phyloP scores from a whole-genome alignment of 1,140 invertebrate genomes.

The Microplitis mediator region DNA sequence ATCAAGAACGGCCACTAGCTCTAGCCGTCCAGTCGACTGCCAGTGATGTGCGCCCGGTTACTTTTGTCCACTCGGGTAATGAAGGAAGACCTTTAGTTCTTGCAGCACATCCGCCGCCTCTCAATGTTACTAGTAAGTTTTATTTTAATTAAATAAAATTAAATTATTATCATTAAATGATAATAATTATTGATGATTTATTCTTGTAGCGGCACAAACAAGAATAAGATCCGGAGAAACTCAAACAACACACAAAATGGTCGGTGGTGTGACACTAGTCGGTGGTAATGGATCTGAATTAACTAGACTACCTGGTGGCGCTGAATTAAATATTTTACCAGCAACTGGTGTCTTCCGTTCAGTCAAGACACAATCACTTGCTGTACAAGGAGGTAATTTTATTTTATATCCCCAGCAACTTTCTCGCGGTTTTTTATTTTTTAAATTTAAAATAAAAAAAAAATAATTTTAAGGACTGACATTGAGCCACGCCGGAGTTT shows the following conservation, averaged over 20 bases:
- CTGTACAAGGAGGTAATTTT: conserved; percentile 53
- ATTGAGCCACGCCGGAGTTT: conserved; percentile 57
- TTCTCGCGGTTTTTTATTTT: not conserved
- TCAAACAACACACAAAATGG: conserved; percentile 58
- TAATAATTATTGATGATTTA: not conserved
- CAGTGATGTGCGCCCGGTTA: conserved; percentile 56
- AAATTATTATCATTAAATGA: not conserved
- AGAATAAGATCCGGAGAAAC: conserved; percentile 57
- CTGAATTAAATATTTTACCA: conserved; percentile 60
- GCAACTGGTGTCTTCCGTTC: conserved; percentile 57
- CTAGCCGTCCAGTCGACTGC: conserved; percentile 56
- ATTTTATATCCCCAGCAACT: no score
- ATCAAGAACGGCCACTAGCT: conserved; percentile 56
- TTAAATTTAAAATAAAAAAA: not conserved
- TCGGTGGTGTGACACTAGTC: conserved; percentile 58
- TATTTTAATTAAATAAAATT: not conserved
- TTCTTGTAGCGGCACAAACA: conserved; percentile 50
- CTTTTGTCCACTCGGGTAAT: conserved; percentile 58
- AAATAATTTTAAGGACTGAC: conserved; percentile 48
- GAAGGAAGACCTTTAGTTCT: conserved; percentile 56
- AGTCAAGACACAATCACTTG: conserved; percentile 47
- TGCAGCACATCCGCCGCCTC: conserved; percentile 52
- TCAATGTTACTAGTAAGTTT: conserved; percentile 56
- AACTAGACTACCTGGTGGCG: conserved; percentile 57
- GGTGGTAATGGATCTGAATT: conserved; percentile 56